phyloP scores from a whole-genome alignment of 2,113 vertebrate species.

The Apodemus speciosus region DNA sequence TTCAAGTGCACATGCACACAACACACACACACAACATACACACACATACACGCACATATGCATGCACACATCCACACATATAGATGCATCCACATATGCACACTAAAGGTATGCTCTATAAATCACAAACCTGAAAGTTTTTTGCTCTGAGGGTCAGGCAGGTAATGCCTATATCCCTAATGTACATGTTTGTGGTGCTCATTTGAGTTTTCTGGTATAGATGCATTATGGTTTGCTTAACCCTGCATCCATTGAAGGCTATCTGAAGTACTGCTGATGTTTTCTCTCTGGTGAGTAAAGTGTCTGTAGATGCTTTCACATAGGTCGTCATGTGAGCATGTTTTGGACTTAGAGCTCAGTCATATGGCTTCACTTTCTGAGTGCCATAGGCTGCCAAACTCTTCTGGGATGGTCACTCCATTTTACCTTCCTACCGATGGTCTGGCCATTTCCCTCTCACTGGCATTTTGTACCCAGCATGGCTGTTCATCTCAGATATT shows the following conservation, averaged over 20 bases:
- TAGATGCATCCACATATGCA: not conserved
- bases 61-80: not conserved
- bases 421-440: not conserved
- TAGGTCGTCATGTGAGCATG: slow-evolving; percentile 1
- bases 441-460: not conserved
- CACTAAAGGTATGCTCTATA: not conserved
- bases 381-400: not conserved
- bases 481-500: not conserved
- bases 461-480: not conserved
- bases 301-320: not conserved
- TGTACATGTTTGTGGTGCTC: not conserved
- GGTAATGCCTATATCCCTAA: not conserved
- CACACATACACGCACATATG: not conserved
- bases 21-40: not conserved
- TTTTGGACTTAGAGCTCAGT: not conserved
- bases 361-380: not conserved
- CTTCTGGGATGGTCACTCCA: not conserved
- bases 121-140: not conserved
- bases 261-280: not conserved
- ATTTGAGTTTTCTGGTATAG: not conserved
- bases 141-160: not conserved
- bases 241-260: not conserved
- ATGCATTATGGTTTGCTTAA: not conserved
- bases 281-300: not conserved
- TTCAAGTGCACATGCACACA: too few relatives aligned